These are phyloP conservation scores for Pipistrellus pygmaeus DNA, from an alignment of 2,797 vertebrate species.

Conservation along the genomic window DNA sequence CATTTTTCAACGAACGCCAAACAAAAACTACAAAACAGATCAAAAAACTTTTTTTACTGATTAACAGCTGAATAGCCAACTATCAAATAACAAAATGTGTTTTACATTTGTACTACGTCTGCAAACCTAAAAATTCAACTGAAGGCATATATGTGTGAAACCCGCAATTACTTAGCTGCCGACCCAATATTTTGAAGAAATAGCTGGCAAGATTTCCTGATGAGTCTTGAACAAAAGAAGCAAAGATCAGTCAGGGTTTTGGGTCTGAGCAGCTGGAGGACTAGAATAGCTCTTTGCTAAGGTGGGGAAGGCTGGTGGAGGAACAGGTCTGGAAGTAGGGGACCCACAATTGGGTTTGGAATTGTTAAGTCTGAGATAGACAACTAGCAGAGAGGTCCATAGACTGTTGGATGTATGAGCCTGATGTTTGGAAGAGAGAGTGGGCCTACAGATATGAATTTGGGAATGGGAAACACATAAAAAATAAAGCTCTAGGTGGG, in stretches of 20 bases:
- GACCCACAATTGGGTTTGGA: background rate
- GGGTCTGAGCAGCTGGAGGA: background rate
- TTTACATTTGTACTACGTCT: too few relatives aligned
- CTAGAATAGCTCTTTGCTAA: background rate
- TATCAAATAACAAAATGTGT: too few relatives aligned
- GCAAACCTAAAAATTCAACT: too few relatives aligned
- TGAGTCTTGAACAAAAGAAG: background rate
- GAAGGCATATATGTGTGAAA: too few relatives aligned
- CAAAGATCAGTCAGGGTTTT: background rate
- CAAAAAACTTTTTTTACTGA: too few relatives aligned
- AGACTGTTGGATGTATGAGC: background rate
- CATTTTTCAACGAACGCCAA: too few relatives aligned
- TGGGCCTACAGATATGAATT: background rate
- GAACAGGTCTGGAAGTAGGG: background rate
- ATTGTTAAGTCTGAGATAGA: background rate
- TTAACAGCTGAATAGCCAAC: too few relatives aligned
- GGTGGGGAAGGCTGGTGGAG: background rate
- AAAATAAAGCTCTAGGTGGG: background rate
- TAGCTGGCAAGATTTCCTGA: conserved; percentile 19
- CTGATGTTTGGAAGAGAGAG: background rate
- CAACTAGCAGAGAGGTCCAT: background rate
- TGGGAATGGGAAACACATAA: background rate
- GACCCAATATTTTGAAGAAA: conserved; percentile 34
- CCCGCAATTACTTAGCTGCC: too few relatives aligned
- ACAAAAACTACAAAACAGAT: too few relatives aligned